Conservation (phyloP, 1,140 invertebrate genomes). For the Cydia amplana region DNA sequence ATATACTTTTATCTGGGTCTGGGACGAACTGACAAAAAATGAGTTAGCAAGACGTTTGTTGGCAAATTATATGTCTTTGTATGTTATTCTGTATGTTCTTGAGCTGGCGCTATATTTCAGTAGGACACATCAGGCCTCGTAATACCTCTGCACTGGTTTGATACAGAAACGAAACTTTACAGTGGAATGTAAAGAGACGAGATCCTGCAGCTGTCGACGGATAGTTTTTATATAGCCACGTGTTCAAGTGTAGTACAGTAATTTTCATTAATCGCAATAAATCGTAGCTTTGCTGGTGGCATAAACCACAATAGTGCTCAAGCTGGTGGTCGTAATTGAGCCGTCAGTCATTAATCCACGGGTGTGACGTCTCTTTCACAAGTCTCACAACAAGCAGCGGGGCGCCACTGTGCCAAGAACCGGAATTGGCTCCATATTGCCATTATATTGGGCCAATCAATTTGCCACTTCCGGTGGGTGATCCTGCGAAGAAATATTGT, state of each 20-base stretch:
- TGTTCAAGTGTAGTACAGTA: slow-evolving; percentile 18
- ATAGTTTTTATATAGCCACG: slow-evolving; percentile 18
- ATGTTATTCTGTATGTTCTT: too few relatives aligned
- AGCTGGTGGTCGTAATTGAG: slow-evolving; percentile 46
- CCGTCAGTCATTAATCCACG: slow-evolving; percentile 61
- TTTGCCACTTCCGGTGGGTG: slow-evolving; percentile 55
- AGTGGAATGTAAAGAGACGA: neutral
- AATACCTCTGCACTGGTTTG: neutral
- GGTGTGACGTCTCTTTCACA: slow-evolving; percentile 65
- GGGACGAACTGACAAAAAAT: too few relatives aligned
- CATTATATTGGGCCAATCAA: slow-evolving; percentile 56
- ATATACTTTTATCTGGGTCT: too few relatives aligned
- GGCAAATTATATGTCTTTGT: too few relatives aligned
- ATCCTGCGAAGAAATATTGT: slow-evolving; percentile 25
- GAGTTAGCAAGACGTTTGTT: too few relatives aligned
- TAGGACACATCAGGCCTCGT: neutral
- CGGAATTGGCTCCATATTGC: slow-evolving; percentile 61
- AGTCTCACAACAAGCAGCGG: slow-evolving; percentile 67
- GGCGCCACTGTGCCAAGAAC: slow-evolving; percentile 50
- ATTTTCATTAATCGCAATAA: slow-evolving; percentile 34
- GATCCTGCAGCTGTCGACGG: slow-evolving; percentile 1
- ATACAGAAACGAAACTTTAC: too few relatives aligned
- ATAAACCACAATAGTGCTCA: slow-evolving; percentile 2
- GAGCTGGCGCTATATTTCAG: too few relatives aligned
- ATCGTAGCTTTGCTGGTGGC: slow-evolving; percentile 34